Percentiles rank a stretch among this genome's conserved stretches.
These are phyloP conservation scores for Megaceryle alcyon DNA, from an alignment of 2,797 vertebrate species.

Conservation along the genomic window DNA sequence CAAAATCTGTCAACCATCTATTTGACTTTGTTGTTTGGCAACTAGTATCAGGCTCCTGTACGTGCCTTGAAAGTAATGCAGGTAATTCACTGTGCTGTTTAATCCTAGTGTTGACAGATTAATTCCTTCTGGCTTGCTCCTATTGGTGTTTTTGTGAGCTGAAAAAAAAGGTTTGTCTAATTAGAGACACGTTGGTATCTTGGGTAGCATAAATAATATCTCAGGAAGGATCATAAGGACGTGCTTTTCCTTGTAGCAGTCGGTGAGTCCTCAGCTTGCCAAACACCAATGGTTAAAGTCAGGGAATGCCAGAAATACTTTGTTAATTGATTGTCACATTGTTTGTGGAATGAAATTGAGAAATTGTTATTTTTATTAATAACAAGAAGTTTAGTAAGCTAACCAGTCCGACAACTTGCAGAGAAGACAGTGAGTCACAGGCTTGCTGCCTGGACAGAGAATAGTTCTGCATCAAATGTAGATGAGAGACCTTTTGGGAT, in stretches of 20 bases:
- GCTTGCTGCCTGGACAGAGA: neutral
- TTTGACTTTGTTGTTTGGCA: neutral
- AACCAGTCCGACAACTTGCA: neutral
- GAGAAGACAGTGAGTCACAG: neutral
- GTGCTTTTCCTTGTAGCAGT: neutral
- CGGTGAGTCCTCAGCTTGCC: neutral
- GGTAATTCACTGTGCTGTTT: neutral
- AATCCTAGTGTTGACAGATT: neutral
- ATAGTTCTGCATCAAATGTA: neutral
- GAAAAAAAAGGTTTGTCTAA: constrained; percentile 1
- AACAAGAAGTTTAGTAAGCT: neutral
- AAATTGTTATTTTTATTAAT: neutral
- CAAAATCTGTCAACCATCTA: neutral
- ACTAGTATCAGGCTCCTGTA: neutral
- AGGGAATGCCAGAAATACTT: neutral
- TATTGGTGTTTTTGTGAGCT: neutral
- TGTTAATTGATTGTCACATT: neutral
- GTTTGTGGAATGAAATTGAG: neutral
- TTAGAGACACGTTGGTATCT: neutral
- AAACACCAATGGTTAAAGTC: neutral
- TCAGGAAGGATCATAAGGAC: neutral
- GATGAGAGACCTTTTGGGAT: neutral
- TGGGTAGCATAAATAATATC: neutral
- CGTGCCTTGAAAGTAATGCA: neutral
- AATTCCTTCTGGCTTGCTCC: constrained; percentile 36